phyloP scores from a whole-genome alignment of 2,888 invertebrate species.

The Cybosia mesomella region DNA sequence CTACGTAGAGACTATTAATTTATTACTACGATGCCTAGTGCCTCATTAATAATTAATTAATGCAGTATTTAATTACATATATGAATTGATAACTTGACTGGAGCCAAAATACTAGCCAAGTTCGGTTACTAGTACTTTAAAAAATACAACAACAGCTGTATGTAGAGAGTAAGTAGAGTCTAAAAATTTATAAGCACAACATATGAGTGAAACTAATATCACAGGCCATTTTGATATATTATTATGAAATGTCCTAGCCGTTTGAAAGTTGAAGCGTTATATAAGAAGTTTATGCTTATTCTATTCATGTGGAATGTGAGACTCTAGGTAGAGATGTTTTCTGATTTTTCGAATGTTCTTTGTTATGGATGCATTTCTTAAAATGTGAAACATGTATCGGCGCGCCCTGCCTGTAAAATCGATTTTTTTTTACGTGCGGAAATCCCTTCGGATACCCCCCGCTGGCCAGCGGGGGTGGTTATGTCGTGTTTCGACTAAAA shows the following conservation, averaged over 20 bases:
- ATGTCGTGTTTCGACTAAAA: too few relatives aligned
- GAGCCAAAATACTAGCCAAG: too few relatives aligned
- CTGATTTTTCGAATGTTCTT: not conserved
- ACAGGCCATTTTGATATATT: slow-evolving; percentile 21
- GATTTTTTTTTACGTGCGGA: too few relatives aligned
- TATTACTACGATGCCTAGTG: too few relatives aligned
- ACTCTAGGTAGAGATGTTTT: slow-evolving; percentile 8
- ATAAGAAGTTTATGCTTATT: slow-evolving; percentile 37
- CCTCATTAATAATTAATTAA: too few relatives aligned
- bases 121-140: not conserved
- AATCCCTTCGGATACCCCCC: too few relatives aligned
- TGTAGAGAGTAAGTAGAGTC: not conserved
- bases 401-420: not conserved
- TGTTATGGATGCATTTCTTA: slow-evolving; percentile 6
- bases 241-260: slow-evolving; percentile 32
- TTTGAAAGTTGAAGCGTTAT: slow-evolving; percentile 42
- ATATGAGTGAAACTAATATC: slow-evolving; percentile 28
- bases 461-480: too few relatives aligned
- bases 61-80: too few relatives aligned
- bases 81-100: not conserved
- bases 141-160: not conserved
- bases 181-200: slow-evolving; percentile 1
- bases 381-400: not conserved
- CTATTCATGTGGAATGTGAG: slow-evolving; percentile 31
- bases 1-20: too few relatives aligned